phyloP scores from a whole-genome alignment of 2,113 vertebrate genomes.

The Scytalopus superciliaris region DNA sequence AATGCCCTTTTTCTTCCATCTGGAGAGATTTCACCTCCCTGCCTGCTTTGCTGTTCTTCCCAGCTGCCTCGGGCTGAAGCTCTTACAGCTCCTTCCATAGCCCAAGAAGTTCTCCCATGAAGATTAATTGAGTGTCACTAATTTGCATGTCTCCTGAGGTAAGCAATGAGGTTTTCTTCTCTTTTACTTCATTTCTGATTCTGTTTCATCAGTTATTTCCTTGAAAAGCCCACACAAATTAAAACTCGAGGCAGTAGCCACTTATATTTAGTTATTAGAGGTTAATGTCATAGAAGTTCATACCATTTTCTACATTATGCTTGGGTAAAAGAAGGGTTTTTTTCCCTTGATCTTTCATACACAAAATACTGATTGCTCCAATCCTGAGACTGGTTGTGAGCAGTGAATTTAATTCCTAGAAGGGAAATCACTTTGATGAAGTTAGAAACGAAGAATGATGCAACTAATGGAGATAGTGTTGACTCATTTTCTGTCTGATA shows the following conservation, averaged over 20 bases:
- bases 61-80: fast-evolving
- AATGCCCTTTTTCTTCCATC: too few species aligned
- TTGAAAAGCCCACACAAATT: background rate
- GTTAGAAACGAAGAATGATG: conserved; percentile 4
- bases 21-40: background rate
- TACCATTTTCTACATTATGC: background rate
- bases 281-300: background rate
- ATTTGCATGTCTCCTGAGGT: background rate
- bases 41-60: background rate
- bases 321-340: background rate
- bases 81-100: background rate
- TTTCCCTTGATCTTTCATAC: background rate
- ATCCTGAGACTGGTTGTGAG: background rate
- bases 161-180: background rate
- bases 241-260: background rate
- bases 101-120: background rate
- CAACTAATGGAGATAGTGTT: conserved; percentile 23
- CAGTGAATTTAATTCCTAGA: conserved; percentile 34
- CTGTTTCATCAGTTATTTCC: background rate
- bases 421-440: background rate
- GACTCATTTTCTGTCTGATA: background rate
- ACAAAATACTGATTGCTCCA: background rate
- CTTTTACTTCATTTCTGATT: background rate
- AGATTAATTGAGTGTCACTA: background rate
- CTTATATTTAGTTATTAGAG: background rate